Percentiles rank a stretch among this genome's conserved stretches.
Conservation (phyloP, 2,113 vertebrate genomes). For the Neolamprologus ventralis region DNA sequence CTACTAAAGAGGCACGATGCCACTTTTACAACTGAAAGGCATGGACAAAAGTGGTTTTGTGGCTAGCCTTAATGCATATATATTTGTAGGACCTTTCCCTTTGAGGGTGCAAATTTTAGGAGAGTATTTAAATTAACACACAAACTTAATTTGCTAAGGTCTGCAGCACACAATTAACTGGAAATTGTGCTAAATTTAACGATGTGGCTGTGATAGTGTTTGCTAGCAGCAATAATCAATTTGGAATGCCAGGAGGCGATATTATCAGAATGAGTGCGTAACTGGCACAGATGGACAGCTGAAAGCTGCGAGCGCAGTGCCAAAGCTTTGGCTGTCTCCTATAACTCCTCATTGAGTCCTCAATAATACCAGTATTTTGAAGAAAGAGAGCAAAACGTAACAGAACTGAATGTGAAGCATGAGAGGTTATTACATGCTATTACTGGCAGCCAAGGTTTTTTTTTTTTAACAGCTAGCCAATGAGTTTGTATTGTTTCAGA, state of each 20-base stretch:
- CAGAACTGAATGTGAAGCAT: neutral
- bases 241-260: neutral
- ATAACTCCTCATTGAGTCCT: neutral
- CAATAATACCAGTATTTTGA: neutral
- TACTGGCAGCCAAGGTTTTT: neutral
- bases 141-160: neutral
- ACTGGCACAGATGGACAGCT: neutral
- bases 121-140: neutral
- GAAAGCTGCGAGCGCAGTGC: neutral
- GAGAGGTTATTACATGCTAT: neutral
- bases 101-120: neutral
- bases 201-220: neutral
- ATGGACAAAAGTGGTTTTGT: neutral
- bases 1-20: neutral
- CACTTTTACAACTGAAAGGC: neutral
- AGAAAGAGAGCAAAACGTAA: neutral
- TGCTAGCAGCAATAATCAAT: neutral
- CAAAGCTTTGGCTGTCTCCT: neutral
- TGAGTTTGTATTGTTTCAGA: neutral
- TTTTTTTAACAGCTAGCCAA: neutral
- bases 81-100: neutral
- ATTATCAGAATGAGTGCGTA: neutral
- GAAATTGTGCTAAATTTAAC: neutral
- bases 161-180: neutral
- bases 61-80: neutral